Evolutionary conservation across 2,888 invertebrate genomes (phyloP).

Genomic region (Cerastis leucographa): DNA sequence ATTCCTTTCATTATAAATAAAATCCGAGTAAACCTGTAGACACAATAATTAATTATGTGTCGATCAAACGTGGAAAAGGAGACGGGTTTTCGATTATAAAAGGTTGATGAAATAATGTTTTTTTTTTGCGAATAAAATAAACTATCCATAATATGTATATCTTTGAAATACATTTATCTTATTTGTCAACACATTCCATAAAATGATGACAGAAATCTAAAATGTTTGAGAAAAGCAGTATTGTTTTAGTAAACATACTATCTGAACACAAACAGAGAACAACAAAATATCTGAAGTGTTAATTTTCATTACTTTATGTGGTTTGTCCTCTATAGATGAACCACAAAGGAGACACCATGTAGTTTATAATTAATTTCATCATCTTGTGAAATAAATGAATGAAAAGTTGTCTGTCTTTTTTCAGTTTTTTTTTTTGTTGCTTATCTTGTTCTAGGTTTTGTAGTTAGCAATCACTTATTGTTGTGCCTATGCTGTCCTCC

Average conservation of each 20-base stretch:
- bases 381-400: background rate
- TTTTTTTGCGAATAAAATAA: background rate
- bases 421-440: too few relatives aligned
- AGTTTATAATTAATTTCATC: background rate
- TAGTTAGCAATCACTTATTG: too few relatives aligned
- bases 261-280: background rate
- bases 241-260: constrained; percentile 1
- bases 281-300: background rate
- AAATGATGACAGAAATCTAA: constrained; percentile 5
- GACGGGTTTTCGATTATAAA: too few relatives aligned
- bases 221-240: background rate
- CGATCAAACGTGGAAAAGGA: too few relatives aligned
- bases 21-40: too few relatives aligned
- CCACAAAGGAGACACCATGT: background rate
- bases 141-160: background rate
- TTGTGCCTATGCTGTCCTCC: too few relatives aligned
- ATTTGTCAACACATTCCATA: background rate
- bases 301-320: background rate
- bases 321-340: background rate
- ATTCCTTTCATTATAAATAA: too few relatives aligned
- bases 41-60: too few relatives aligned
- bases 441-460: too few relatives aligned
- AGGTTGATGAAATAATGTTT: background rate
- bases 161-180: background rate
- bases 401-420: background rate